phyloP scores from a whole-genome alignment of 2,797 vertebrate genomes.

The Distichodus sexfasciatus region DNA sequence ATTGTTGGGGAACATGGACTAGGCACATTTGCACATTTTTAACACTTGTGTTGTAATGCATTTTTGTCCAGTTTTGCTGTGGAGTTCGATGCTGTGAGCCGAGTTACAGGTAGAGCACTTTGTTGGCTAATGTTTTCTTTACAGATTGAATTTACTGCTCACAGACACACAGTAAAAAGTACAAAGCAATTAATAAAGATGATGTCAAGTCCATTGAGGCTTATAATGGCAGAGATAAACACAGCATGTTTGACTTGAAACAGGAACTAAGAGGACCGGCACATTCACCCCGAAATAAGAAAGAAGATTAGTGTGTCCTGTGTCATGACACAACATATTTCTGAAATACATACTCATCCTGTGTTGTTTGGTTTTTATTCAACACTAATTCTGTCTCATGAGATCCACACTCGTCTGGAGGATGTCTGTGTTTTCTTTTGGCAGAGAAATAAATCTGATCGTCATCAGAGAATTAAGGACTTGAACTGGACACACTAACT shows the following conservation, averaged over 20 bases:
- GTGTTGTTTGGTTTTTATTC: background rate
- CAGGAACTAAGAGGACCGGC: constrained; percentile 2
- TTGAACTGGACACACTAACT: too few relatives aligned
- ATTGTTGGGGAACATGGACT: background rate
- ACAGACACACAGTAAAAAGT: background rate
- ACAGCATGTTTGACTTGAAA: background rate
- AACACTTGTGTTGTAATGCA: background rate
- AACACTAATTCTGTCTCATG: background rate
- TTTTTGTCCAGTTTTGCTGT: background rate
- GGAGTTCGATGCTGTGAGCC: background rate
- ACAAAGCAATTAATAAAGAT: constrained; percentile 8
- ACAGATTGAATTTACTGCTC: constrained; percentile 1
- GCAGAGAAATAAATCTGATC: too few relatives aligned
- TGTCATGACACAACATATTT: constrained; percentile 14
- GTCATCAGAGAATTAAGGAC: too few relatives aligned
- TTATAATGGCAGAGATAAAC: background rate
- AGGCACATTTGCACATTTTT: background rate
- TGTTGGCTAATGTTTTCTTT: background rate
- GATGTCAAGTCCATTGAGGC: background rate
- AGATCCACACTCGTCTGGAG: background rate
- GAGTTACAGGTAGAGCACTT: background rate
- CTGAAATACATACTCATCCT: background rate
- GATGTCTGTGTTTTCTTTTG: too few relatives aligned
- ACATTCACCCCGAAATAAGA: background rate
- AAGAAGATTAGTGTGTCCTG: background rate